A percentile compares a stretch with the other conserved stretches of the same genome.
Conservation (phyloP, 1,140 invertebrate genomes). For the Drosophila sturtevanti region DNA sequence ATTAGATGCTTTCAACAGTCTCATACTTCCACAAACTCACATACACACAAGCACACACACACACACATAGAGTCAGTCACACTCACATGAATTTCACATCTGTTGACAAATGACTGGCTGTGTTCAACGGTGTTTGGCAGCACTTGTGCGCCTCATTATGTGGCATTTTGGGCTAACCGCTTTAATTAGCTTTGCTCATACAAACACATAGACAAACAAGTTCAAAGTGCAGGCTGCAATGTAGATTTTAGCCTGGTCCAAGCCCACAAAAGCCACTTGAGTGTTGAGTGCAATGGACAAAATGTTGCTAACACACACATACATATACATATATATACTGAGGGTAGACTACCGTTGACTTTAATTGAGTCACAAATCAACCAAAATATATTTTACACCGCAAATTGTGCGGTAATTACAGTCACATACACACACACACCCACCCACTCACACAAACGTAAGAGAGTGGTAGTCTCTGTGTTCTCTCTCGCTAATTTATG, state of each 20-base stretch:
- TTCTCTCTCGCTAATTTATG: slow-evolving; percentile 69
- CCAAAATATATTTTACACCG: slow-evolving; percentile 77
- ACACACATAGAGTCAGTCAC: slow-evolving; percentile 8
- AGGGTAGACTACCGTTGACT: slow-evolving; percentile 66
- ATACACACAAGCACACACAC: background rate
- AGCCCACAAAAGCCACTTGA: slow-evolving; percentile 72
- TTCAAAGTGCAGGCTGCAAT: slow-evolving; percentile 40
- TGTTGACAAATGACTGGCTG: slow-evolving; percentile 75
- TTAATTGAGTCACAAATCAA: slow-evolving; percentile 82
- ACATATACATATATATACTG: background rate
- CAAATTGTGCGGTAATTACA: slow-evolving; percentile 73
- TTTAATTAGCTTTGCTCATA: slow-evolving; percentile 69
- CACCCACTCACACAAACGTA: background rate
- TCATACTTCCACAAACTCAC: slow-evolving; percentile 21
- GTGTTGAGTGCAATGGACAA: slow-evolving; percentile 57
- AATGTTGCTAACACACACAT: slow-evolving; percentile 44
- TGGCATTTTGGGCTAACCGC: slow-evolving; percentile 76
- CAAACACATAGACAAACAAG: slow-evolving; percentile 10
- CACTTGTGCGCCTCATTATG: slow-evolving; percentile 80
- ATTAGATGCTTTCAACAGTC: slow-evolving; percentile 74
- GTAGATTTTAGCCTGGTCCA: slow-evolving; percentile 57
- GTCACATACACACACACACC: slow-evolving; percentile 22
- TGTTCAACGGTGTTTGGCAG: slow-evolving; percentile 79
- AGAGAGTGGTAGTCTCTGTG: background rate
- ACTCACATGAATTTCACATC: slow-evolving; percentile 36